Base-by-base conservation (phyloP, 2,113 vertebrate genomes). In the Microtus richardsoni region DNA sequence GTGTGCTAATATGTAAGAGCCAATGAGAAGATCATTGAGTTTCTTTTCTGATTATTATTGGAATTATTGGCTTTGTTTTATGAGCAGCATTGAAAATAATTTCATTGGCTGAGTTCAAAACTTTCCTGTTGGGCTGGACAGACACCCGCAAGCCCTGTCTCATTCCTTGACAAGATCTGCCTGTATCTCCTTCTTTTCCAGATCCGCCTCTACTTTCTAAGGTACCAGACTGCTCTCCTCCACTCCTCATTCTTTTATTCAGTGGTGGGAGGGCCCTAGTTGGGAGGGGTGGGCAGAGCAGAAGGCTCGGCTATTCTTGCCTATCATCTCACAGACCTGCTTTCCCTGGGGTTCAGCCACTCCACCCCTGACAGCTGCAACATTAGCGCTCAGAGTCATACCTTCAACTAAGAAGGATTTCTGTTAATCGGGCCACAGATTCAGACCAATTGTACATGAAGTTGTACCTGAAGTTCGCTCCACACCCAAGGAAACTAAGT, bases 401-500 rank as follows among this genome's bases (percentile, higher is more conserved):
- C 21, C 16, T 68, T 21, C 36, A 16, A 7, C 47, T 14, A 73
- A 49, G 66, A 88, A 60, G 28, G 47, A 74, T 41, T 93, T 74
- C 44, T 10, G 22, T 83, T n/a, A 70, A 83, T 41, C 30, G 10
- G 33, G 52, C 9, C 16, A 70, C 44, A 77, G 64, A 73, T 79
- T 77, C 83, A 95, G 52, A 58, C 71, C 24, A 77, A 68, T n/a
- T 49, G n/a, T 41, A 47, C 44, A 47, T 47, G 44, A 47, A 47
- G 44, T 47, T 47, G 44, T 47, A 47, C 44, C 44, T 8, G 93
- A 89, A 92, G 47, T 68, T 94, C 66, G 54, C 70, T 60, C 83
- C 88, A 75, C 12, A 75, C 75, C 80, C 66, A 96, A 86, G 79
- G 66, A 75, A 92, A 89, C 4, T 13, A 94, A 74, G 47, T 19